Evolutionary conservation across 35 echinoderm and acorn worm species (phyloP).

Genomic region (Diadema setosum): DNA sequence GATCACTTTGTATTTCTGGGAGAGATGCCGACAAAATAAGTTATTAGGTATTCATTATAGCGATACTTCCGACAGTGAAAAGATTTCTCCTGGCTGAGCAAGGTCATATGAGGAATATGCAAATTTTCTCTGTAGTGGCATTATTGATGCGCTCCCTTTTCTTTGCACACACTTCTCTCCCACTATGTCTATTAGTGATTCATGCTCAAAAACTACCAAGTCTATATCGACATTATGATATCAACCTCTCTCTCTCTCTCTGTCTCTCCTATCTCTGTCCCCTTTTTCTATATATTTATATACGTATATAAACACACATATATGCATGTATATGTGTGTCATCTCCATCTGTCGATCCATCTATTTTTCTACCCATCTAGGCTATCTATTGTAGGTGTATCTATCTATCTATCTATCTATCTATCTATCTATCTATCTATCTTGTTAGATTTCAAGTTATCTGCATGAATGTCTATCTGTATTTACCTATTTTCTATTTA

Average conservation of each 20-base stretch:
- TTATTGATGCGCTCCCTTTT: too few relatives aligned
- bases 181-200: too few relatives aligned
- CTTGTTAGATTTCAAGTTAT: too few relatives aligned
- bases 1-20: slow-evolving; percentile 12
- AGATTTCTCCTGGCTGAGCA: background rate
- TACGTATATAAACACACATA: background rate
- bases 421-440: too few relatives aligned
- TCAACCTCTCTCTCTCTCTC: background rate
- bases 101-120: background rate
- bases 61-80: slow-evolving; percentile 8
- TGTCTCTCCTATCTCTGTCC: background rate
- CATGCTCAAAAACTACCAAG: background rate
- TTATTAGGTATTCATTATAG: slow-evolving; percentile 18
- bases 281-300: background rate
- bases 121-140: too few relatives aligned
- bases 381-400: too few relatives aligned
- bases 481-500: too few relatives aligned
- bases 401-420: too few relatives aligned
- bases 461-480: too few relatives aligned
- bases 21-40: slow-evolving; percentile 7
- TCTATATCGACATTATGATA: too few relatives aligned
- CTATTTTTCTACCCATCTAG: too few relatives aligned
- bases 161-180: too few relatives aligned
- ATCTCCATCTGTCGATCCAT: background rate
- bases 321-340: background rate